Base-by-base conservation (phyloP, 2,888 invertebrate species). In the Pammene fasciana region DNA sequence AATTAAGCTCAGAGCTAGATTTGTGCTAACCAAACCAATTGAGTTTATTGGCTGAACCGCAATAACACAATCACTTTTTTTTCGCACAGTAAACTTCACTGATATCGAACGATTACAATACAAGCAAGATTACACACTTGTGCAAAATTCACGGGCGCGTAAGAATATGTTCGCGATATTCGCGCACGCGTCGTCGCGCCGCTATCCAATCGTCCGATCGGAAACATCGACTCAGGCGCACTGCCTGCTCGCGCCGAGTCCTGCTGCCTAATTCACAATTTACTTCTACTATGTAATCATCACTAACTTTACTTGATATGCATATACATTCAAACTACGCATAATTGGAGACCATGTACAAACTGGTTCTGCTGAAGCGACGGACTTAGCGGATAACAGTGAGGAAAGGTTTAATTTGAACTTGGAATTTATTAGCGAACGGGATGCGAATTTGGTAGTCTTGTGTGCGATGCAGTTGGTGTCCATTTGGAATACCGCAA, bases 161-260 rank as follows among this genome's bases (percentile, higher is more conserved):
- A 70, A 54, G 54, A 66, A 61, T 66, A 61, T 59, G 62, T 57
- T 71, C 59, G 82, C 83, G 78, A 78, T 79, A 79, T 85, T 85
- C 78, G 83, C 80, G 79, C 83, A 77, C 79, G 81, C 82, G 79
- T 34, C 43, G 79, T 74, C 75, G 73, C 79, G 78, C 73, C 79
- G 80, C 81, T 77, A 82, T 77, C 76, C 81, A 80, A 82, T 84
- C 89, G 90, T 83, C 88, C 90, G 89, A 82, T 83, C 89, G 78
- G 83, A 85, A 76, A 81, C 86, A 83, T 84, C 82, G 84, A 83
- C 89, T 85, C 84, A 78, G 73, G 85, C 87, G 87, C 85, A 91
- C 92, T 91, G 87, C 74, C 72, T 57, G 18, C 54, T 38, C 62
- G 60, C 70, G 48, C 56, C 26, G 78, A 67, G 67, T 67, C 71